phyloP scores from a whole-genome alignment of 1,140 invertebrate genomes.

The Drosophila ananassae region DNA sequence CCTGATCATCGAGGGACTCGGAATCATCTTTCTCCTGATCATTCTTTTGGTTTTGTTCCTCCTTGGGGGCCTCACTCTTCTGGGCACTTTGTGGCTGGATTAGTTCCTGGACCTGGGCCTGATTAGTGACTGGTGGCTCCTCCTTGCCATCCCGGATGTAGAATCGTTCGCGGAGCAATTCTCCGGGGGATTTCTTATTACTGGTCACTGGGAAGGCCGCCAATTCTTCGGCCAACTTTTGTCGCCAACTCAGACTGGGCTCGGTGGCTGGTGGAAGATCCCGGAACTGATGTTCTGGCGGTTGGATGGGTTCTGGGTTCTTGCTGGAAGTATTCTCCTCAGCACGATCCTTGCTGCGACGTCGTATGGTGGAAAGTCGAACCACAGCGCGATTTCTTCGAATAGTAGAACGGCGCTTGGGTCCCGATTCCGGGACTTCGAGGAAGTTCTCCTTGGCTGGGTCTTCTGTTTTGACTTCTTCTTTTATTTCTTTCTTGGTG shows the following conservation, averaged over 20 bases:
- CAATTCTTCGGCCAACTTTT: slow-evolving; percentile 86
- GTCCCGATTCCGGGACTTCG: slow-evolving; percentile 9
- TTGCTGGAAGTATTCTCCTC: slow-evolving; percentile 50
- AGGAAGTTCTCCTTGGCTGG: slow-evolving; percentile 2
- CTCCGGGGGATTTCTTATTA: slow-evolving; percentile 88
- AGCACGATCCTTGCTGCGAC: slow-evolving; percentile 85
- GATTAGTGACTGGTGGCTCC: slow-evolving; percentile 8
- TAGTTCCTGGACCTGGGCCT: slow-evolving; percentile 8
- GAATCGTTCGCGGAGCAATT: slow-evolving; percentile 90
- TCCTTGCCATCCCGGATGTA: slow-evolving; percentile 87
- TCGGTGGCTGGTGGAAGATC: slow-evolving; percentile 65
- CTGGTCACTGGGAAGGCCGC: slow-evolving; percentile 59
- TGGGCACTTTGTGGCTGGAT: slow-evolving; percentile 8
- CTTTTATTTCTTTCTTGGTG: background rate
- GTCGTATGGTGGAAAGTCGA: slow-evolving; percentile 87
- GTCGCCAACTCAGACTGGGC: slow-evolving; percentile 85
- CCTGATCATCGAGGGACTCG: slow-evolving; percentile 9
- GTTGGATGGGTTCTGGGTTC: slow-evolving; percentile 59
- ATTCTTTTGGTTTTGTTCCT: slow-evolving; percentile 4
- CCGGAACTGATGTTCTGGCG: slow-evolving; percentile 61
- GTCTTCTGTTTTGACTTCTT: slow-evolving; percentile 7
- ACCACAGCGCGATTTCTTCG: slow-evolving; percentile 89
- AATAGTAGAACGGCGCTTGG: slow-evolving; percentile 86
- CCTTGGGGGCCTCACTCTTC: background rate
- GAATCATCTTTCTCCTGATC: slow-evolving; percentile 16